Evolutionary conservation across 30 jellyfish, hydroid and myxozoan genomes (phyloP), one percentile per base, ranked within the genome.

Genomic region (Pseudorhiza aurosa): DNA sequence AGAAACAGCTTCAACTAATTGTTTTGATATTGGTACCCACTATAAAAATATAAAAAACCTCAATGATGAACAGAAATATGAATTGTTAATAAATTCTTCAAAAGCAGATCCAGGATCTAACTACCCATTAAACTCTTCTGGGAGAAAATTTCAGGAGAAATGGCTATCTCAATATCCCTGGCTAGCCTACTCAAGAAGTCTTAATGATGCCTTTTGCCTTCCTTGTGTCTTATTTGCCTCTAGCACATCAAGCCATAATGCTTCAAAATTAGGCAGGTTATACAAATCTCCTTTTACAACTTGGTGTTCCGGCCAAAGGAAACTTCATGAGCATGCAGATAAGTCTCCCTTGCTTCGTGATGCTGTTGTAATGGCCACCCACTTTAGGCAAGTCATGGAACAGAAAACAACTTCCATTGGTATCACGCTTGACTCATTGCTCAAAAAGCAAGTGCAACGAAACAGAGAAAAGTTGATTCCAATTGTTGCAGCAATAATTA

Each of bases 131-230:
- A 35, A 59, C 22, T 8, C 21, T 2, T 7, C 4, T 4, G 27
- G 27, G 4, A 30, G 74, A 15, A 59, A 59, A 51, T 59, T 59
- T 28, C 53, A 28, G 74, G 14, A 59, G n/a, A 59, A 51, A 21
- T 59, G 74, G 53, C 29, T 59, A 1, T 8, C 53, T 1, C 5
- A 8, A 14, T 59, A 2, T n/a, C 74, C 74, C n/a, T 29, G 51
- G 74, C 15, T 42, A 27, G 85, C 89, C 19, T 77, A 77, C 36
- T 58, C 89, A 19, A 36, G 27, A 33, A 25, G 10, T 17, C 45
- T 30, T 17, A 76, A 68, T 82, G 94, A 87, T 5, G 94, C 94
- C 3, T 67, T 82, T 69, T 82, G 86, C 46, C 40, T 47, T 25
- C 14, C 53, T 22, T 82, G 85, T 57, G 58, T 82, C 15, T 58